Conservation (phyloP, 2,888 invertebrate species). For the Carcina quercana region DNA sequence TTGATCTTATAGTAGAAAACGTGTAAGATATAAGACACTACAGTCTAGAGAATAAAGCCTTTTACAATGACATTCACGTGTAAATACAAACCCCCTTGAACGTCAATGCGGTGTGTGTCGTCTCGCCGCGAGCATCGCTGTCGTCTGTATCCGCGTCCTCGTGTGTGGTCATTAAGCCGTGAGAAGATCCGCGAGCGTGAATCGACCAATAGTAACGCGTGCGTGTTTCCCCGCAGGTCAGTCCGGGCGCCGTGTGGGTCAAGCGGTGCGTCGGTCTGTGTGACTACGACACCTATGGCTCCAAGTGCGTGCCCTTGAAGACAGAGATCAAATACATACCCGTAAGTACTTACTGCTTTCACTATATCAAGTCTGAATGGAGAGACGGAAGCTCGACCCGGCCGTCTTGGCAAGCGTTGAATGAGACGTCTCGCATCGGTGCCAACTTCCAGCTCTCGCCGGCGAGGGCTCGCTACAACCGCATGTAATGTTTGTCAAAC, state of each 20-base stretch:
- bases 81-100: no score
- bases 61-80: no score
- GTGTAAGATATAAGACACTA: no score
- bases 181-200: conserved; percentile 41
- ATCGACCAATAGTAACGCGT: conserved; percentile 11
- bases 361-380: not conserved
- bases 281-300: conserved; percentile 42
- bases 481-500: conserved; percentile 9
- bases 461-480: no score
- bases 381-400: no score
- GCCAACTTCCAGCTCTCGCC: no score
- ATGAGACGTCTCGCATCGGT: no score
- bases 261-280: conserved; percentile 62
- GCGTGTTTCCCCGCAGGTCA: conserved; percentile 56
- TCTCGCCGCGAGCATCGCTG: no score
- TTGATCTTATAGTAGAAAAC: no score
- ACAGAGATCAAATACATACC: conserved; percentile 44
- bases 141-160: conserved; percentile 29
- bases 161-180: conserved; percentile 37
- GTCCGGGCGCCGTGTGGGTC: conserved; percentile 59
- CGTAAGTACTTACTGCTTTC: conserved; percentile 32
- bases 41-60: no score
- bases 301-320: conserved; percentile 43
- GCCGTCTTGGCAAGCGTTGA: no score
- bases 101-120: no score